A percentile compares a stretch with the other conserved stretches of the same genome.
Conservation (phyloP, 2,888 invertebrate genomes). For the Cordilura impudica region DNA sequence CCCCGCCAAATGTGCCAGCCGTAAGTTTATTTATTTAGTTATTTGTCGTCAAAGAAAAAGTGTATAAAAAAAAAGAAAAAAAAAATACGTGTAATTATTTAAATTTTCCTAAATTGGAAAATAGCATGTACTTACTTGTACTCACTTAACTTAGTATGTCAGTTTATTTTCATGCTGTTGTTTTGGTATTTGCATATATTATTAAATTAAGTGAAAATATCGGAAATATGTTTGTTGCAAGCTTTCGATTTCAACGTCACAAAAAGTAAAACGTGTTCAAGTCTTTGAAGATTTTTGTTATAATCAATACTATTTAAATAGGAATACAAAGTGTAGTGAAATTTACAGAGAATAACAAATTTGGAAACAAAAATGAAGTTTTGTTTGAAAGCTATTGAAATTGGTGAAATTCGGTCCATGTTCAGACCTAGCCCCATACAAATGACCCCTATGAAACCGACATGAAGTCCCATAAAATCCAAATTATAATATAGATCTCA, state of each 20-base stretch:
- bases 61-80: background rate
- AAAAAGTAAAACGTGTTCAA: background rate
- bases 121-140: background rate
- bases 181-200: background rate
- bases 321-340: background rate
- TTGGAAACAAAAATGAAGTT: background rate
- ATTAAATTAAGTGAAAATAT: slow-evolving; percentile 16
- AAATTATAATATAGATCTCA: no score
- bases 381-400: no score
- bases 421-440: no score
- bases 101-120: slow-evolving; percentile 21
- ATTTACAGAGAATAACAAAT: background rate
- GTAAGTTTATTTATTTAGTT: slow-evolving; percentile 81
- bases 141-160: background rate
- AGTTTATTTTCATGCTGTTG: background rate
- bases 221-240: slow-evolving; percentile 24
- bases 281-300: background rate
- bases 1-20: slow-evolving; percentile 89
- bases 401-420: no score
- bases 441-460: no score
- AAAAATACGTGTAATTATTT: slow-evolving; percentile 49
- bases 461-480: no score
- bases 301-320: no score
- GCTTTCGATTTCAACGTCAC: background rate
- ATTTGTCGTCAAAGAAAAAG: slow-evolving; percentile 6